Base-by-base conservation (phyloP, 2,888 invertebrate species). In the Eupithecia dodoneata region DNA sequence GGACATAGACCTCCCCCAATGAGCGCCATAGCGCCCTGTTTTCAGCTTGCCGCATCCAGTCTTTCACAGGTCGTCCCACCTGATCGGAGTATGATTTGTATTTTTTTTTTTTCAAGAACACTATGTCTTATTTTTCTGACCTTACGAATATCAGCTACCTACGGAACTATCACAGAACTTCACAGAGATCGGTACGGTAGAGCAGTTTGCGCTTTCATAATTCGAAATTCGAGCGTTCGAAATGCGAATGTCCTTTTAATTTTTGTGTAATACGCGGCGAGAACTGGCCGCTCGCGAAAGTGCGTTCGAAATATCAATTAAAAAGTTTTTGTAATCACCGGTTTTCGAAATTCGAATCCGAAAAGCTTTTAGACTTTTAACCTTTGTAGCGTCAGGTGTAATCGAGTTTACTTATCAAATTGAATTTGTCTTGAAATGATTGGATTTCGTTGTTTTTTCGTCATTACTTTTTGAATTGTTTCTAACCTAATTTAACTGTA, bases 171-270 rank as follows among this genome's bases (percentile, higher is more conserved):
- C 59, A 59, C 59, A 59, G 18, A 59, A 59, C 59, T 59, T 59
- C 63, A 63, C 30, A 12, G 63, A 63, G 63, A 30, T 30, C 30
- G 63, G 63, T 2, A 12, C 30, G 63, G 63, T 2, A 12, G 10
- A 63, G 3, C 59, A 59, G 10, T 30, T 63, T 2, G 59, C 18
- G 45, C 55, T 78, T 82, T 71, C 65, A 71, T 59, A 74, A 78
- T 79, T 75, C 66, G 73, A 78, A 78, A 76, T 70, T 72, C 70
- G 75, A 78, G 18, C 30, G 75, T 71, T 59, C 72, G 76, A 76
- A 84, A 84, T 82, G 77, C 76, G 76, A 82, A 85, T 87, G 87
- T 88, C 88, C 88, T 89, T 88, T 87, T 75, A 70, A 87, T 83
- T 85, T 84, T 81, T 44, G 81, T 83, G 83, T 78, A 83, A 76